These are phyloP conservation scores for Chamaetylas fuelleborni DNA, from an alignment of 2,113 vertebrate genomes.

Conservation along the genomic window DNA sequence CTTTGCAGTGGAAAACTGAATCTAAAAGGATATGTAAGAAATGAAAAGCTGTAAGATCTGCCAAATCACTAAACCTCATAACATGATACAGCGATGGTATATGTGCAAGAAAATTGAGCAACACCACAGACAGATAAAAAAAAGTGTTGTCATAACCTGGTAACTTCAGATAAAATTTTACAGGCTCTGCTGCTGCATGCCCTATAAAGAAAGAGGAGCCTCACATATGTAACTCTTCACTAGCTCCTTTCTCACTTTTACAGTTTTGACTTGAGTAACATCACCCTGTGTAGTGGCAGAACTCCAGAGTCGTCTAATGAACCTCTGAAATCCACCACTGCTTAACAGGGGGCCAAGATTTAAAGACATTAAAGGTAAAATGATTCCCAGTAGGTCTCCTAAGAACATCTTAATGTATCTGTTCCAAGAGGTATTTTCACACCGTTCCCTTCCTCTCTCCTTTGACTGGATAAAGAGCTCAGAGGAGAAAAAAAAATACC, in stretches of 20 bases:
- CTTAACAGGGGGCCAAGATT: neutral
- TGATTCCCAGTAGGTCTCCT: neutral
- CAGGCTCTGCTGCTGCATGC: neutral
- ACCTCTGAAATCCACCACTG: neutral
- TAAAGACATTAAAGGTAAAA: neutral
- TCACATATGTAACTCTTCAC: neutral
- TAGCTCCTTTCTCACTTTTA: neutral
- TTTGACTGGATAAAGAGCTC: conserved; percentile 12
- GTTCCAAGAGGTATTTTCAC: neutral
- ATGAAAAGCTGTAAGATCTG: neutral
- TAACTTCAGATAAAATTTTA: neutral
- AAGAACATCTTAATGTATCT: neutral
- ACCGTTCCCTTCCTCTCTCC: neutral
- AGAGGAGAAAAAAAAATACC: neutral
- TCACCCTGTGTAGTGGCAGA: neutral
- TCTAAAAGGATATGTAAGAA: neutral
- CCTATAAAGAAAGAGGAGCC: neutral
- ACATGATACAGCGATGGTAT: neutral
- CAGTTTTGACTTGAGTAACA: neutral
- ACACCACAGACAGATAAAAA: neutral
- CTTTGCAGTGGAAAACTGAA: neutral
- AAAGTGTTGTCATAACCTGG: neutral
- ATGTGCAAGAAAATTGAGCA: neutral
- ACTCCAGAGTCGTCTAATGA: neutral
- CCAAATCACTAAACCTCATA: neutral